These are phyloP conservation scores for Hypotaenidia okinawae DNA, from an alignment of 2,797 vertebrate genomes.

Conservation along the genomic window DNA sequence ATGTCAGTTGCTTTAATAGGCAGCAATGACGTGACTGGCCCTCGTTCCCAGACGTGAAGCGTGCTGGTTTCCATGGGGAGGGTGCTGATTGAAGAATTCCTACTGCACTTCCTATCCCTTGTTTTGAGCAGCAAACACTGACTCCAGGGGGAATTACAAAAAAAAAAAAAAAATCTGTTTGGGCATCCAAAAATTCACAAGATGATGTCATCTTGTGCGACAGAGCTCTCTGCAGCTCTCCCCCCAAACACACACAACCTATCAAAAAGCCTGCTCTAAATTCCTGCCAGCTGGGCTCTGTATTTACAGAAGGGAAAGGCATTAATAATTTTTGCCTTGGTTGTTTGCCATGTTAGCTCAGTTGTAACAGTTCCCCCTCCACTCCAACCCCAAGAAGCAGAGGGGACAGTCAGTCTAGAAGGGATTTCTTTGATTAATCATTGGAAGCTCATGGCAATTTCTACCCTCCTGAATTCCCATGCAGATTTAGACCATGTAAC, in stretches of 20 bases:
- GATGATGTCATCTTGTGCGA: not conserved
- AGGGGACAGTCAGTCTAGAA: not conserved
- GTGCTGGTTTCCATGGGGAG: conserved; percentile 57
- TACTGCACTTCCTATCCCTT: conserved; percentile 39
- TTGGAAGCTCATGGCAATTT: not conserved
- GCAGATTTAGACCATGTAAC: not conserved
- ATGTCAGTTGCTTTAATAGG: conserved; percentile 69
- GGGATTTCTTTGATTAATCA: conserved; percentile 1
- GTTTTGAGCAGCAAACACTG: conserved; percentile 37
- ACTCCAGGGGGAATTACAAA: not conserved
- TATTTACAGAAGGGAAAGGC: conserved; percentile 23
- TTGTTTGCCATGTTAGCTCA: not conserved
- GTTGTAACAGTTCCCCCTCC: not conserved
- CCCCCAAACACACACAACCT: not conserved
- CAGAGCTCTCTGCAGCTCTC: conserved; percentile 5
- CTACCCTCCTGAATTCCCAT: not conserved
- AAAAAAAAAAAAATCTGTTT: not conserved
- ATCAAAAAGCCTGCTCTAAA: conserved; percentile 10
- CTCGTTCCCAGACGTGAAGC: conserved; percentile 36
- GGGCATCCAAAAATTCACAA: conserved; percentile 43
- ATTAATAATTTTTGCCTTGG: not conserved
- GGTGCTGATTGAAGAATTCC: conserved; percentile 52
- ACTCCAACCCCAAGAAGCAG: not conserved
- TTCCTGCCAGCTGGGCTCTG: conserved; percentile 15
- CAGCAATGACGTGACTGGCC: conserved; percentile 20